phyloP scores from a whole-genome alignment of 2,888 invertebrate species.

The Tachina grossa region DNA sequence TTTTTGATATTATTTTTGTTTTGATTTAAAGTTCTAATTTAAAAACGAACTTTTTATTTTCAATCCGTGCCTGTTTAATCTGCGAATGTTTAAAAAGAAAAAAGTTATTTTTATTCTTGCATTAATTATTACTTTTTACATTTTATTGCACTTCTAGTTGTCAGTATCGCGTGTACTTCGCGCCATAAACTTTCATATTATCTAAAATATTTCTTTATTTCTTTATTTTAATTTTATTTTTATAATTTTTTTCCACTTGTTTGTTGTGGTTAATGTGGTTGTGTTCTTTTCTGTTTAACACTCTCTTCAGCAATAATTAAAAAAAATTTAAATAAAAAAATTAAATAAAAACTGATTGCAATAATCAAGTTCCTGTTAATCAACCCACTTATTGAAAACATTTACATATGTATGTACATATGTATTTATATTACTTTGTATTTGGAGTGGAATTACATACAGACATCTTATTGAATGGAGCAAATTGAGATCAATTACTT shows the following conservation, averaged over 20 bases:
- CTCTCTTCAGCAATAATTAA: background rate
- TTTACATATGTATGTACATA: background rate
- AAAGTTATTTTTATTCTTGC: constrained; percentile 45
- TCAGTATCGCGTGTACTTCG: constrained; percentile 66
- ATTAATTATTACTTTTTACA: constrained; percentile 35
- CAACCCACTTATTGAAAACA: constrained; percentile 46
- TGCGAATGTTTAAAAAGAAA: constrained; percentile 53
- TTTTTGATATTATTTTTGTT: constrained; percentile 9
- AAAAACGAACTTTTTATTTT: constrained; percentile 38
- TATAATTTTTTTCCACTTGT: constrained; percentile 29
- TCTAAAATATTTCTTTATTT: constrained; percentile 48
- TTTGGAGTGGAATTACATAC: constrained; percentile 31
- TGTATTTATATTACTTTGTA: background rate
- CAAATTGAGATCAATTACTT: constrained; percentile 26
- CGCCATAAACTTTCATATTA: constrained; percentile 54
- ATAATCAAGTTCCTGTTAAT: constrained; percentile 59
- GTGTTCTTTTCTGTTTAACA: constrained; percentile 37
- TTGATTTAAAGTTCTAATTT: constrained; percentile 32
- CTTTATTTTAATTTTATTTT: constrained; percentile 37
- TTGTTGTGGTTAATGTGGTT: constrained; percentile 57
- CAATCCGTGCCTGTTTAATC: constrained; percentile 30
- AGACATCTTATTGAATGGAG: constrained; percentile 6
- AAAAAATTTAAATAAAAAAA: background rate
- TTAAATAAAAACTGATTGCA: constrained; percentile 20
- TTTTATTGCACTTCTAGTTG: constrained; percentile 46